Conservation (phyloP, 2,113 vertebrate species). For the Ptychochromis oligacanthus region DNA sequence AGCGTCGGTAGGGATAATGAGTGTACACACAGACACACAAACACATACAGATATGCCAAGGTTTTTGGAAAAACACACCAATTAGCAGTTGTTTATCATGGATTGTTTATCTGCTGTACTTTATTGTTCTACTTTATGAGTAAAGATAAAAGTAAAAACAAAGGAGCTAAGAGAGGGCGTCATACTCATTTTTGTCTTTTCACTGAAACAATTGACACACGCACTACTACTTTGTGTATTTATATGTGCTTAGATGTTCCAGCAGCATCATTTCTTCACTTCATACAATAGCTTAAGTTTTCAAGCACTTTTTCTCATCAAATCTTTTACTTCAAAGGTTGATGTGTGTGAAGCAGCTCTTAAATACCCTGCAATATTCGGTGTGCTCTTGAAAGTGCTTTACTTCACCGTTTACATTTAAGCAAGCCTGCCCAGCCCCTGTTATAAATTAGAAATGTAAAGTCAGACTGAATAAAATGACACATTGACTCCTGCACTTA, state of each 20-base stretch:
- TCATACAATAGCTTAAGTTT: background rate
- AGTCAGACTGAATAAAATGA: slow-evolving; percentile 12
- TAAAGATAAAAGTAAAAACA: slow-evolving; percentile 27
- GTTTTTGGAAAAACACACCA: slow-evolving; percentile 42
- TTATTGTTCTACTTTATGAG: slow-evolving; percentile 44
- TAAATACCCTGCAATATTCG: background rate
- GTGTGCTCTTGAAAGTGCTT: slow-evolving; percentile 29
- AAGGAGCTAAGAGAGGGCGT: slow-evolving; percentile 4
- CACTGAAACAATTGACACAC: background rate
- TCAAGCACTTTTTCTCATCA: slow-evolving; percentile 1
- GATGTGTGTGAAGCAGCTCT: background rate
- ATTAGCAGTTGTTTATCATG: slow-evolving; percentile 67
- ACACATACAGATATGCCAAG: background rate
- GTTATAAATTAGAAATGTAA: slow-evolving; percentile 60
- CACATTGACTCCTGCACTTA: slow-evolving; percentile 10
- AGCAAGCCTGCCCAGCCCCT: slow-evolving; percentile 24
- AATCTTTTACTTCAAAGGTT: background rate
- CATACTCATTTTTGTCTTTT: background rate
- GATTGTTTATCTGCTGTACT: slow-evolving; percentile 48
- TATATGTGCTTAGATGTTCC: background rate
- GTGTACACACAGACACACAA: background rate
- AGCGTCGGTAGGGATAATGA: slow-evolving; percentile 52
- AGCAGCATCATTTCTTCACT: background rate
- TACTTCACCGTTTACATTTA: slow-evolving; percentile 57
- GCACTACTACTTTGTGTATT: background rate